phyloP scores from a whole-genome alignment of 2,888 invertebrate species.

The Trisateles emortualis region DNA sequence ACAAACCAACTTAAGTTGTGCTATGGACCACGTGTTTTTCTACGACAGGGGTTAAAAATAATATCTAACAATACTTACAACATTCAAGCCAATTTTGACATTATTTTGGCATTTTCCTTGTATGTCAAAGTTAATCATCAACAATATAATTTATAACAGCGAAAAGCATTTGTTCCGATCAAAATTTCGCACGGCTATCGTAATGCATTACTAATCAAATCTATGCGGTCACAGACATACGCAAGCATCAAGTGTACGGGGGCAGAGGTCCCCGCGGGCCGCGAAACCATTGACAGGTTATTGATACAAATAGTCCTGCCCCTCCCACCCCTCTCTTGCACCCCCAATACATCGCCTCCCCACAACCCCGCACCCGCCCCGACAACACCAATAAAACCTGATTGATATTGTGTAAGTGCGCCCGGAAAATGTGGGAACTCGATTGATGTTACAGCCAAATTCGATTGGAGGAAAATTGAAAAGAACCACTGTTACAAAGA shows the following conservation, averaged over 20 bases:
- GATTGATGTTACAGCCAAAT: slow-evolving; percentile 86
- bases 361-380: slow-evolving; percentile 63
- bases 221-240: slow-evolving; percentile 71
- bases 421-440: slow-evolving; percentile 87
- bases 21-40: too few species aligned
- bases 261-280: slow-evolving; percentile 76
- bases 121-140: not conserved
- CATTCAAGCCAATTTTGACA: too few species aligned
- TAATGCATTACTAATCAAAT: slow-evolving; percentile 81
- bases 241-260: slow-evolving; percentile 73
- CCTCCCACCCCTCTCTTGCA: slow-evolving; percentile 64
- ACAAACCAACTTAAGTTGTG: too few species aligned
- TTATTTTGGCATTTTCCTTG: not conserved
- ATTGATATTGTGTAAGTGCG: slow-evolving; percentile 87
- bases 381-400: slow-evolving; percentile 87
- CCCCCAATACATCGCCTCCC: slow-evolving; percentile 55
- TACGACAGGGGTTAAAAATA: too few species aligned
- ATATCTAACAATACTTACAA: too few species aligned
- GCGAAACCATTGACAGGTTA: slow-evolving; percentile 87
- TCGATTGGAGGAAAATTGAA: slow-evolving; percentile 86
- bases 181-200: slow-evolving; percentile 70
- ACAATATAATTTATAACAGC: slow-evolving; percentile 3
- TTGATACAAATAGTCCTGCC: slow-evolving; percentile 84
- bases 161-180: slow-evolving; percentile 17
- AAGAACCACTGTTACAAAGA: slow-evolving; percentile 62